Evolutionary conservation across 2,888 invertebrate species (phyloP).

Genomic region (Leptopilina drosophilae): DNA sequence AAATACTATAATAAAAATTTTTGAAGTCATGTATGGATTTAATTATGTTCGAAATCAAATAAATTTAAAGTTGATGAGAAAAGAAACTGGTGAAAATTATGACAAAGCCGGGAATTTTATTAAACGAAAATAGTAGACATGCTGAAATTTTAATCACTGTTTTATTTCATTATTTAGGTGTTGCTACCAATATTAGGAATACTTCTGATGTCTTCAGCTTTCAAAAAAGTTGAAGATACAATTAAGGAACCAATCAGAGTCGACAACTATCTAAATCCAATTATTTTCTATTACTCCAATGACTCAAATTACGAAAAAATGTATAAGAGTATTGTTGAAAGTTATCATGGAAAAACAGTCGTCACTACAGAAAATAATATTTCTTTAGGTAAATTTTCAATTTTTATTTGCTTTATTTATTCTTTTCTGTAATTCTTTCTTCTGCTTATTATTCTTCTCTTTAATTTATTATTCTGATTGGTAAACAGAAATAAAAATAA

Average conservation of each 20-base stretch:
- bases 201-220: constrained; percentile 60
- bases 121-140: no score
- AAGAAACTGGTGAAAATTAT: no score
- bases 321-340: constrained; percentile 53
- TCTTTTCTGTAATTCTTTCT: no score
- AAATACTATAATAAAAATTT: no score
- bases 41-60: no score
- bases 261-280: constrained; percentile 65
- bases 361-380: neutral
- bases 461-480: no score
- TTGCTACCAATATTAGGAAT: constrained; percentile 69
- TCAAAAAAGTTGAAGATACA: constrained; percentile 64
- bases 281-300: constrained; percentile 66
- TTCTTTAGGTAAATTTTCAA: neutral
- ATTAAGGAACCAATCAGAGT: constrained; percentile 68
- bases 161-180: constrained; percentile 60
- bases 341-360: neutral
- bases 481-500: no score
- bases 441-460: no score
- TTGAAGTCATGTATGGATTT: no score
- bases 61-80: no score
- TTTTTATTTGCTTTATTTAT: no score
- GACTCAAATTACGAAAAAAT: constrained; percentile 53
- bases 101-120: no score
- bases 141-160: neutral